A percentile compares a stretch with the other conserved stretches of the same genome.
phyloP scores from a whole-genome alignment of 2,888 invertebrate genomes.

The Eretmocerus hayati region DNA sequence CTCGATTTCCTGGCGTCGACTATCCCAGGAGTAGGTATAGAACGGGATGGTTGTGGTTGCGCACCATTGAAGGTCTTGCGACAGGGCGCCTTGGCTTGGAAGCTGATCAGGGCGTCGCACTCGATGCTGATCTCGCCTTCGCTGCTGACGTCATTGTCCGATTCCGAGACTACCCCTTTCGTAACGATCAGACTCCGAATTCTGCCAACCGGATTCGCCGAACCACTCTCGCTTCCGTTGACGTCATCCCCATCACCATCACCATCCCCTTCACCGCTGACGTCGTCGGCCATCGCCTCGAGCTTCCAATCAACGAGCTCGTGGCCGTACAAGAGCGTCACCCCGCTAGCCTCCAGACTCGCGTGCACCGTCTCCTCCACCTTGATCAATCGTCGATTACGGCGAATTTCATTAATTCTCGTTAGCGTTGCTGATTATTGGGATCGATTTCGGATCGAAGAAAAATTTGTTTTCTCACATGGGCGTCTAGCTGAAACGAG shows the following conservation, averaged over 20 bases:
- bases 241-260: slow-evolving; percentile 16
- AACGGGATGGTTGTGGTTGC: no score
- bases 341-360: slow-evolving; percentile 41
- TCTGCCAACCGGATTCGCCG: no score
- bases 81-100: slow-evolving; percentile 52
- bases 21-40: no score
- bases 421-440: no score
- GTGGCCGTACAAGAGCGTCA: slow-evolving; percentile 49
- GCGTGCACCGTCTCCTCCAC: neutral
- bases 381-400: slow-evolving; percentile 35
- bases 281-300: slow-evolving; percentile 33
- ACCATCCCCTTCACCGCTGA: neutral
- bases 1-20: no score
- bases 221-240: no score
- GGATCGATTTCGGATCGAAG: no score
- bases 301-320: slow-evolving; percentile 52
- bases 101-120: slow-evolving; percentile 56
- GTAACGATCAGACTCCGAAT: neutral
- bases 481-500: slow-evolving; percentile 40
- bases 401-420: neutral
- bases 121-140: slow-evolving; percentile 33
- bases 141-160: neutral
- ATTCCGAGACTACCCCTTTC: neutral
- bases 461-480: no score
- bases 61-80: slow-evolving; percentile 48